phyloP scores from a whole-genome alignment of 2,113 vertebrate genomes.

The Pavo muticus region DNA sequence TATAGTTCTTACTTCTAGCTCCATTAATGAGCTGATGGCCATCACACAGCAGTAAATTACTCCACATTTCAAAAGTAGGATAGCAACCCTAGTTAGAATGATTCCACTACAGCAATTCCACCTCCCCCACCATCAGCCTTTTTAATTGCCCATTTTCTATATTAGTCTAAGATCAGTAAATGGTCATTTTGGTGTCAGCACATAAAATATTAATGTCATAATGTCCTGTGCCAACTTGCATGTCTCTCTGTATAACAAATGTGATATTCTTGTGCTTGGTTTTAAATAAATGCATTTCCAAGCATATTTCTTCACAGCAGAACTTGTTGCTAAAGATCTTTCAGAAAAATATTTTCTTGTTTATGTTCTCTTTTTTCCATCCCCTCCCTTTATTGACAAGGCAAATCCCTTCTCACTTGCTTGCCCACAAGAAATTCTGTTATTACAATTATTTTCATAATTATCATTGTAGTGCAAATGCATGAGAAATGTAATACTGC shows the following conservation, averaged over 20 bases:
- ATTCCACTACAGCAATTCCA: neutral
- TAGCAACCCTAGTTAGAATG: neutral
- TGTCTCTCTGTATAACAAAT: neutral
- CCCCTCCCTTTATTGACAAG: conserved; percentile 1
- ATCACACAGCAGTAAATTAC: neutral
- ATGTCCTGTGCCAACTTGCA: neutral
- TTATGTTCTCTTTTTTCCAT: neutral
- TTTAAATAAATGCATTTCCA: neutral
- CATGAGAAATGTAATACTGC: neutral
- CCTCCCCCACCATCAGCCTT: neutral
- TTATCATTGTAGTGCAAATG: conserved; percentile 25
- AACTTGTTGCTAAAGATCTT: neutral
- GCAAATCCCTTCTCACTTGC: conserved; percentile 26
- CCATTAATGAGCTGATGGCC: neutral
- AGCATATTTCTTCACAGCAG: neutral
- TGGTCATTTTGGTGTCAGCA: neutral
- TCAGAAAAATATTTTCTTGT: neutral
- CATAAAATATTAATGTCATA: neutral
- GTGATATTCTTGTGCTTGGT: neutral
- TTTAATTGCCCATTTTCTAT: conserved; percentile 36
- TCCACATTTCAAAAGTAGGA: neutral
- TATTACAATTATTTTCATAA: conserved; percentile 29
- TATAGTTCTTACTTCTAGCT: neutral
- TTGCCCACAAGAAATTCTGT: conserved; percentile 35
- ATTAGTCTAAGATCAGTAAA: conserved; percentile 9